These are phyloP conservation scores for Proteles cristata DNA, from an alignment of 2,113 vertebrate genomes.

Conservation along the genomic window DNA sequence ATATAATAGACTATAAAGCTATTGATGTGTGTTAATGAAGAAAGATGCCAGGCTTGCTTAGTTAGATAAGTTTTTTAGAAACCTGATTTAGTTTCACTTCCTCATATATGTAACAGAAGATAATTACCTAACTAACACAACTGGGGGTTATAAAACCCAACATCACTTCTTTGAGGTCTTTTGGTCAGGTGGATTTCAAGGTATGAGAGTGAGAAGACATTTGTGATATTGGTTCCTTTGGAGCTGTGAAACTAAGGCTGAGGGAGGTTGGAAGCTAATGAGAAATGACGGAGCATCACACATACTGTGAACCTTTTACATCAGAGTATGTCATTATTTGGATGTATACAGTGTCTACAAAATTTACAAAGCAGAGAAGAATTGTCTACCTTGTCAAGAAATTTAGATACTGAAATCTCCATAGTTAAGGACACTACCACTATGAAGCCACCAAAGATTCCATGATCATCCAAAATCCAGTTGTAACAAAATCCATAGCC, in stretches of 20 bases:
- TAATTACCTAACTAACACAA: background rate
- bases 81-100: constrained; percentile 9
- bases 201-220: background rate
- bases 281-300: background rate
- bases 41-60: background rate
- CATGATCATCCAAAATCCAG: background rate
- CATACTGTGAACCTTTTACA: background rate
- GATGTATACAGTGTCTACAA: background rate
- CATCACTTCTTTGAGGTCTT: background rate
- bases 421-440: background rate
- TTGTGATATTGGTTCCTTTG: background rate
- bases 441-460: background rate
- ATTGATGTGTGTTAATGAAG: constrained; percentile 38
- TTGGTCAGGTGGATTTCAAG: background rate
- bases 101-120: background rate
- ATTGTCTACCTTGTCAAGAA: background rate
- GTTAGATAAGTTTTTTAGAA: background rate
- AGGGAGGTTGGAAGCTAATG: background rate
- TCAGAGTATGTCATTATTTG: background rate
- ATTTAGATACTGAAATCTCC: background rate
- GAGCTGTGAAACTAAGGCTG: background rate
- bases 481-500: background rate
- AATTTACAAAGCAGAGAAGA: background rate
- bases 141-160: background rate
- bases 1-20: constrained; percentile 33